Percentiles rank a stretch among this genome's conserved stretches.
Evolutionary conservation across 2,113 vertebrate genomes (phyloP).

Genomic region (Acrocephalus kingi): DNA sequence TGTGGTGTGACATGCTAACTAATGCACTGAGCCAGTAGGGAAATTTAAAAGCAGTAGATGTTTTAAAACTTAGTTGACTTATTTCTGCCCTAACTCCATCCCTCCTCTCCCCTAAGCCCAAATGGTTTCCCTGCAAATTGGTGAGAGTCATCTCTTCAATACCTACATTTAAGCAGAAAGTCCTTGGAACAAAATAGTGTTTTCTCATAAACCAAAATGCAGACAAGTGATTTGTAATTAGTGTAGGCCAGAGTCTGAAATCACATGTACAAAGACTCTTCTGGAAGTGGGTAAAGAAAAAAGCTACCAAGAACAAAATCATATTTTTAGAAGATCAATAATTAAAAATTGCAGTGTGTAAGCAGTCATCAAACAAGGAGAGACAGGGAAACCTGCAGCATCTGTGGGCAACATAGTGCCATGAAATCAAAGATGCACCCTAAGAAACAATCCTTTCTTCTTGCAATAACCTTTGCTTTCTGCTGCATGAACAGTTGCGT

Average conservation of each 20-base stretch:
- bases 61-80: not conserved
- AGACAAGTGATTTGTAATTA: not conserved
- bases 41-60: not conserved
- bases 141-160: not conserved
- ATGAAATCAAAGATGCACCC: not conserved
- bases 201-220: not conserved
- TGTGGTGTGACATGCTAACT: slow-evolving; percentile 34
- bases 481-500: not conserved
- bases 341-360: not conserved
- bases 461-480: not conserved
- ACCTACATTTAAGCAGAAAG: not conserved
- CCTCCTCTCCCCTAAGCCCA: not conserved
- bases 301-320: not conserved
- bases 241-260: not conserved
- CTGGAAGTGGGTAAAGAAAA: not conserved
- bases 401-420: not conserved
- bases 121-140: not conserved
- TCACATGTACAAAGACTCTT: not conserved
- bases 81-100: not conserved
- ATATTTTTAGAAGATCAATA: not conserved
- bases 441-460: not conserved
- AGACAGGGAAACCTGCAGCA: not conserved
- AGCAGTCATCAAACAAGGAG: not conserved
- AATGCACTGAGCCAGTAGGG: not conserved
- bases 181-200: not conserved